Evolutionary conservation across 2,113 vertebrate species (phyloP), one percentile per base, ranked within the genome.

Genomic region (Chitala chitala): DNA sequence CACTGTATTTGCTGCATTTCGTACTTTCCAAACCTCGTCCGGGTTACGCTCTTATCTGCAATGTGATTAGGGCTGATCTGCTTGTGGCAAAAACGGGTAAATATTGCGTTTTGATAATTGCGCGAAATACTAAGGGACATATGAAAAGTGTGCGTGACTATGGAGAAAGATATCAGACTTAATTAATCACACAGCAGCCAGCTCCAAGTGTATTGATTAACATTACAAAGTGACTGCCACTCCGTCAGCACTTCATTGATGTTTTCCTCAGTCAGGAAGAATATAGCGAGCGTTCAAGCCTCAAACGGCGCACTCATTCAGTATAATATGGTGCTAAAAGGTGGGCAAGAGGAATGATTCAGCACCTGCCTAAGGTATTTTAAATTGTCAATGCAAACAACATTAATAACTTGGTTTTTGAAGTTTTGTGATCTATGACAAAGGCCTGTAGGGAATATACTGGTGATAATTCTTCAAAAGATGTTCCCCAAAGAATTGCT

Each of bases 151-250:
- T 46, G 42, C 22, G 13, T 68, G 40, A 68, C 40, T 46, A 46
- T 46, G 10, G 42, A 44, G 46, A 20, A 48, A 46, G 64, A 29
- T 42, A 46, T 46, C 59, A 5, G 42, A 29, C 64, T 68, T 68
- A 68, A 68, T 66, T 66, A 66, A 66, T 66, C 22, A 46, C 10
- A 66, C 42, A 63, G n/a, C 20, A 51, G 7, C 20, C 8, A 15
- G 10, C 64, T 24, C 20, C 44, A n/a, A 66, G 24, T 42, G 46
- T 9, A 66, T 44, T 66, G 64, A 68, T 46, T 68, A 68, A 68
- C 1, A 13, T 13, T 38, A 68, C 24, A 68, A 22, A 46, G 26
- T 68, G 64, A 68, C 64, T 46, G 42, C 26, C n/a, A 68, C n/a
- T 48, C 42, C 10, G 22, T 68, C 42, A 10, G 46, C 46, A 68